Percentiles rank a stretch among this genome's conserved stretches.
Evolutionary conservation across 1,140 invertebrate genomes (phyloP).

Genomic region (Phocides pigmalion): DNA sequence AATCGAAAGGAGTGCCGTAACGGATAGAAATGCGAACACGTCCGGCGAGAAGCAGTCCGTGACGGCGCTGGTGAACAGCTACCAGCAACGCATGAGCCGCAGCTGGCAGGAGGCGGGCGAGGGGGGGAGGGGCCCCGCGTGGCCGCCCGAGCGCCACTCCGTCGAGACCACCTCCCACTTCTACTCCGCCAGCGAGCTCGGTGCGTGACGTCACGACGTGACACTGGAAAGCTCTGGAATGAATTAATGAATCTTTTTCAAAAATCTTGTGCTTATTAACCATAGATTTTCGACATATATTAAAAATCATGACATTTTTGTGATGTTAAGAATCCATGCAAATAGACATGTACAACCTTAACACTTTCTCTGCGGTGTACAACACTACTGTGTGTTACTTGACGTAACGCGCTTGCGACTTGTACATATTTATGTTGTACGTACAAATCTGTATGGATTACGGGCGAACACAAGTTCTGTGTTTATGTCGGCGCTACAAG

Average conservation of each 20-base stretch:
- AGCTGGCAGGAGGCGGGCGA: constrained; percentile 50
- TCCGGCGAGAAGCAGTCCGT: constrained; percentile 50
- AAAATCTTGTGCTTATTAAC: background rate
- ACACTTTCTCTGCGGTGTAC: too few relatives aligned
- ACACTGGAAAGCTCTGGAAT: constrained; percentile 3
- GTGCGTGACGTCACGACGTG: constrained; percentile 56
- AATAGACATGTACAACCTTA: too few relatives aligned
- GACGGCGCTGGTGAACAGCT: constrained; percentile 67
- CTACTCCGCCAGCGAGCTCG: constrained; percentile 73
- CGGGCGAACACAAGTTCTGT: too few relatives aligned
- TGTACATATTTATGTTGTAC: too few relatives aligned
- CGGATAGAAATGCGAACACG: constrained; percentile 5
- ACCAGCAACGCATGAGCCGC: constrained; percentile 65
- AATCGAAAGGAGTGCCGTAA: constrained; percentile 7
- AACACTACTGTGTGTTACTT: too few relatives aligned
- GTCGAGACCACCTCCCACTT: constrained; percentile 69
- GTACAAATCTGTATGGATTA: too few relatives aligned
- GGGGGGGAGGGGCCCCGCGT: constrained; percentile 35
- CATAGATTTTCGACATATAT: background rate
- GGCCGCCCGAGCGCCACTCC: constrained; percentile 42
- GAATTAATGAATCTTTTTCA: background rate
- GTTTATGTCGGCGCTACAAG: too few relatives aligned
- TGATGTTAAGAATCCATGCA: too few relatives aligned
- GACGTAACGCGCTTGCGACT: too few relatives aligned
- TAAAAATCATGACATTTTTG: too few relatives aligned